Conservation (phyloP, 2,888 invertebrate species). For the Osedax frankpressi region DNA sequence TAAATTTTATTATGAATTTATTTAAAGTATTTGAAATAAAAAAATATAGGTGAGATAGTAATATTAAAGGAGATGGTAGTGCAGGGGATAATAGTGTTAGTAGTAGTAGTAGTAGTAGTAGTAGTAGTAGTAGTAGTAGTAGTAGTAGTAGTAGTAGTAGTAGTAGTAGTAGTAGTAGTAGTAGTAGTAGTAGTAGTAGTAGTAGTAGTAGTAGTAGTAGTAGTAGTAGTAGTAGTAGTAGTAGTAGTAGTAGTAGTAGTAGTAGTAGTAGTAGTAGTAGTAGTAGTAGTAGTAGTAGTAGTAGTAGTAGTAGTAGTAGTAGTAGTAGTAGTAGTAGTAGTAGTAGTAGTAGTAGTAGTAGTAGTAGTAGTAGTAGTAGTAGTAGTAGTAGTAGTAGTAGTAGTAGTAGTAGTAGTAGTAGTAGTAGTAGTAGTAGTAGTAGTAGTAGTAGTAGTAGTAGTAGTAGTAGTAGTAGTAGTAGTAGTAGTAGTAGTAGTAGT, state of each 20-base stretch:
- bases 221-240: neutral
- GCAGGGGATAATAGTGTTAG: too few relatives aligned
- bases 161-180: conserved; percentile 1
- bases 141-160: neutral
- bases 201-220: neutral
- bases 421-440: neutral
- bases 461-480: neutral
- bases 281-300: neutral
- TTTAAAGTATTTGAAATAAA: too few relatives aligned
- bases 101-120: conserved; percentile 7
- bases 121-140: neutral
- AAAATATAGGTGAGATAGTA: too few relatives aligned
- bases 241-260: neutral
- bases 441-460: neutral
- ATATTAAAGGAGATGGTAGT: too few relatives aligned
- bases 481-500: neutral
- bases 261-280: neutral
- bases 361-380: conserved; percentile 5
- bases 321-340: neutral
- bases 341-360: neutral
- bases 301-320: neutral
- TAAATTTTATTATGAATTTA: too few relatives aligned
- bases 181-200: neutral
- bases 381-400: conserved; percentile 5
- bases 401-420: conserved; percentile 1